Percentiles rank a stretch among this genome's conserved stretches.
These are phyloP conservation scores for Malacosoma neustria DNA, from an alignment of 2,888 invertebrate genomes.

Conservation along the genomic window DNA sequence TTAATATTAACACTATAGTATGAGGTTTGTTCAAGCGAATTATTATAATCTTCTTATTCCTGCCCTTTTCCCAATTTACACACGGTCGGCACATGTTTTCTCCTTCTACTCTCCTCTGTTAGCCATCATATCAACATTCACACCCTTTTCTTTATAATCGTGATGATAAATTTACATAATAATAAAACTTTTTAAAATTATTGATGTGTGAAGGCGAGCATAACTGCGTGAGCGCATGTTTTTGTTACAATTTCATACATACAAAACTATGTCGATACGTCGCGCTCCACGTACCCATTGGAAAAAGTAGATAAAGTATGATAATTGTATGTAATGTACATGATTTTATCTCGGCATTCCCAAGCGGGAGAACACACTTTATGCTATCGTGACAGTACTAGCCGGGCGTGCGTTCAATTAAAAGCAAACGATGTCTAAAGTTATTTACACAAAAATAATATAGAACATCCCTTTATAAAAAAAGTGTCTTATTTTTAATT, in stretches of 20 bases:
- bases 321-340: slow-evolving; percentile 60
- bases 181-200: slow-evolving; percentile 60
- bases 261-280: slow-evolving; percentile 54
- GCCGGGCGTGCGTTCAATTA: slow-evolving; percentile 30
- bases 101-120: no score
- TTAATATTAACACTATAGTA: no score
- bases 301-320: slow-evolving; percentile 70
- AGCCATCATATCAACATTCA: no score
- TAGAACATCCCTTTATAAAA: slow-evolving; percentile 29
- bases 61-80: no score
- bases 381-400: slow-evolving; percentile 28
- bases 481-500: slow-evolving; percentile 56
- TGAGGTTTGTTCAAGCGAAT: no score
- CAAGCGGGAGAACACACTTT: slow-evolving; percentile 35
- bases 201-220: slow-evolving; percentile 49
- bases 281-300: slow-evolving; percentile 62
- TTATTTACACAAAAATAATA: slow-evolving; percentile 49
- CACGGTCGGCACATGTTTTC: no score
- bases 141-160: no score
- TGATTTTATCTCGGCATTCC: slow-evolving; percentile 39
- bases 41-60: no score
- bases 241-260: slow-evolving; percentile 50
- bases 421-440: slow-evolving; percentile 37
- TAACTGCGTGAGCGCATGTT: slow-evolving; percentile 42
- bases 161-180: no score